Evolutionary conservation across 2,888 invertebrate species (phyloP), one percentile per base, ranked within the genome.

Genomic region (Drosophila antonietae): DNA sequence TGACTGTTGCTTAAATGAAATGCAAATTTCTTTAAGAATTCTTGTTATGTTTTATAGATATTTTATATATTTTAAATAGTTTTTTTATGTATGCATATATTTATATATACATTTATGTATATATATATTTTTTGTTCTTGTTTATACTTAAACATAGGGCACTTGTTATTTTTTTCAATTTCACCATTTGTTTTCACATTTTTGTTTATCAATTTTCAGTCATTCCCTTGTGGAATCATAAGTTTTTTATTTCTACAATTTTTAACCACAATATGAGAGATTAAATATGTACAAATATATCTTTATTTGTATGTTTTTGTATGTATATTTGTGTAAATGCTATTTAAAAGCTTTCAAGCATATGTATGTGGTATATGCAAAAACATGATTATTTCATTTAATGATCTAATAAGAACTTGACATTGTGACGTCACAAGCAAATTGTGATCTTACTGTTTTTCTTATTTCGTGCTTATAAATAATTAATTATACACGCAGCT

Each of bases 361-460:
- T 39, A 39, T 39, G 10, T 33, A 33, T 28, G 1, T n/a, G 7
- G 12, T 15, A 39, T 8, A 39, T n/a, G 35, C 10, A n/a, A 3
- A 39, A n/a, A n/a, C n/a, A 39, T 7, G 7, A 43, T 35, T 20
- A 53, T 53, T 23, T 53, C 9, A 37, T 3, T 20, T 37, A 15
- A 20, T 14, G 52, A 52, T 20, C 20, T 14, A 35, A 51, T 18
- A 20, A 14, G 12, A 33, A 12, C 12, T 18, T 33, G 49, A 1
- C 14, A 10, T 20, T 20, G 31, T 66, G 74, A 74, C 49, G 53
- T 58, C 75, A 65, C 6, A n/a, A 55, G 20, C 2, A 37, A 52
- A 8, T 15, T 3, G 8, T 6, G 33, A 53, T 53, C 9, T 15
- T 20, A 23, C 15, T 35, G 1, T 37, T 37, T 15, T 35, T 51